Evolutionary conservation across 2,797 vertebrate genomes (phyloP).

Genomic region (Tokudaia muenninki): DNA sequence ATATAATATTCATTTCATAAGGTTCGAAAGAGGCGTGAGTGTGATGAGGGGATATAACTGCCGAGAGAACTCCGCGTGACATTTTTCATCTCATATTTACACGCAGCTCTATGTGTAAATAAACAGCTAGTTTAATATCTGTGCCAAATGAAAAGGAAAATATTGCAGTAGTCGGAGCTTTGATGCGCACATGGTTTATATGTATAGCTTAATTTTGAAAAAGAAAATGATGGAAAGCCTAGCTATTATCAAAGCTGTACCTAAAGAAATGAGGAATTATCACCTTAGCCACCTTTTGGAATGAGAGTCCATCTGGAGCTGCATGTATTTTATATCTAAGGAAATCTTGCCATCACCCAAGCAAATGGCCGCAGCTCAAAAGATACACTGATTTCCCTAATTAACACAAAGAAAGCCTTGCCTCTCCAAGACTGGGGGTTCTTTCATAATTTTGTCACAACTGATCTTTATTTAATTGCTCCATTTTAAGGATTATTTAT

Average conservation of each 20-base stretch:
- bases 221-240: conserved; percentile 63
- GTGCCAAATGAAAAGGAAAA: conserved; percentile 73
- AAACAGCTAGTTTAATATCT: conserved; percentile 79
- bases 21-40: conserved; percentile 38
- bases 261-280: conserved; percentile 69
- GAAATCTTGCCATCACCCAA: conserved; percentile 1
- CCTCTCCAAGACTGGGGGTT: conserved; percentile 75
- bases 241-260: conserved; percentile 63
- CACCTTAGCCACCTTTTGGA: conserved; percentile 47
- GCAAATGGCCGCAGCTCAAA: conserved; percentile 12
- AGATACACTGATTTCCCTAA: conserved; percentile 76
- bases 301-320: conserved; percentile 43
- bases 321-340: conserved; percentile 54
- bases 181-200: conserved; percentile 61
- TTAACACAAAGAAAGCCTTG: conserved; percentile 82
- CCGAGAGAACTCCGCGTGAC: conserved; percentile 45
- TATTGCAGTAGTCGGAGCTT: conserved; percentile 63
- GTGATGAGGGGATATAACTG: conserved; percentile 20
- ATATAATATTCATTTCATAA: conserved; percentile 65
- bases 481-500: conserved; percentile 84
- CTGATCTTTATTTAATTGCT: conserved; percentile 85
- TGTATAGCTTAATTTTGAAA: conserved; percentile 69
- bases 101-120: conserved; percentile 68
- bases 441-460: conserved; percentile 79
- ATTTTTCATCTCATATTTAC: conserved; percentile 75